phyloP scores from a whole-genome alignment of 2,113 vertebrate species.

The Egretta garzetta region DNA sequence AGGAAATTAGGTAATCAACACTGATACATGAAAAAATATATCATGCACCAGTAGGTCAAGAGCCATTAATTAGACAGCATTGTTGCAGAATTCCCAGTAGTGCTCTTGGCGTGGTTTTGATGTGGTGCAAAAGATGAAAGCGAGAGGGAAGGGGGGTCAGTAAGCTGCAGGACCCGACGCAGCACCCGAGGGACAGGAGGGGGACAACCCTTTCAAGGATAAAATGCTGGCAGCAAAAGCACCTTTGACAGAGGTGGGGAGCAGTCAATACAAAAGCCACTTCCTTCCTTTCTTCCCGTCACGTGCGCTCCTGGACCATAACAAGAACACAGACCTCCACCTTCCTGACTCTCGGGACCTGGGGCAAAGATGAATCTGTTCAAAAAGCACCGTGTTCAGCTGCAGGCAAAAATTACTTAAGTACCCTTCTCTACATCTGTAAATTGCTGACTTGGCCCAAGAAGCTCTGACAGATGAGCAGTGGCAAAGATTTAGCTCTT shows the following conservation, averaged over 20 bases:
- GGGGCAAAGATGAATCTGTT: not conserved
- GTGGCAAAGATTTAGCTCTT: not conserved
- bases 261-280: not conserved
- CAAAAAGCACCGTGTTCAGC: not conserved
- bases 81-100: not conserved
- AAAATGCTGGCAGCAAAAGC: not conserved
- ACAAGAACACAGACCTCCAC: not conserved
- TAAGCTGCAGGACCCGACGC: not conserved
- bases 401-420: not conserved
- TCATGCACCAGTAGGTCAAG: not conserved
- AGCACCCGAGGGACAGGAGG: not conserved
- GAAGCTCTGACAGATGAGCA: not conserved
- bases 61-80: not conserved
- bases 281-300: constrained; percentile 52
- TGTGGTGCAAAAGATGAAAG: not conserved
- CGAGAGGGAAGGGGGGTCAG: not conserved
- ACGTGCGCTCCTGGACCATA: not conserved
- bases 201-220: not conserved
- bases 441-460: not conserved
- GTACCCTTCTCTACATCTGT: not conserved
- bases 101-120: not conserved
- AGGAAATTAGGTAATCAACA: not conserved
- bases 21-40: not conserved
- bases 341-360: not conserved
- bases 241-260: not conserved